Conservation (phyloP, 2,888 invertebrate species). For the Megaustenia siamemsis region DNA sequence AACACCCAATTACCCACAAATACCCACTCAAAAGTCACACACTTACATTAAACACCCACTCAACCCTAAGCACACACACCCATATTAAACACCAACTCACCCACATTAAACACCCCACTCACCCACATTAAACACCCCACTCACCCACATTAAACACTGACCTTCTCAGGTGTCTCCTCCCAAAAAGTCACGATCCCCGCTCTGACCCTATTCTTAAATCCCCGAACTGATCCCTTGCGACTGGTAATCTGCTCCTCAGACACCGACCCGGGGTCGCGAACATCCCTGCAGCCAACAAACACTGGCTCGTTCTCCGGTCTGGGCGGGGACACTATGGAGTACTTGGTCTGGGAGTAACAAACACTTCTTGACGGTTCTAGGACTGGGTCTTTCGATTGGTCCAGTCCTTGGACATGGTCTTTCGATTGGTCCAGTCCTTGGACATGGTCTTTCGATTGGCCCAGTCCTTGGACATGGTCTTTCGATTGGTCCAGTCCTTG, state of each 20-base stretch:
- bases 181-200: conserved; percentile 94
- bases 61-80: no score
- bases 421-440: neutral
- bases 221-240: conserved; percentile 94
- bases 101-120: no score
- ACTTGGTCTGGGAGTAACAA: conserved; percentile 1
- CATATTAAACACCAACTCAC: no score
- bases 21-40: no score
- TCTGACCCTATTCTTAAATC: conserved; percentile 94
- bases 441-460: no score
- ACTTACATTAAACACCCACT: no score
- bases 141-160: conserved; percentile 14
- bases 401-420: neutral
- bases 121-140: no score
- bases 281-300: conserved; percentile 70
- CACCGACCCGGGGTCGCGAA: conserved; percentile 64
- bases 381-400: neutral
- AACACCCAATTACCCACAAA: no score
- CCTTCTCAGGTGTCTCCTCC: conserved; percentile 57
- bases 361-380: neutral
- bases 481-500: no score
- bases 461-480: neutral
- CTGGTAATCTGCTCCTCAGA: conserved; percentile 85
- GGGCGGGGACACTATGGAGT: conserved; percentile 29
- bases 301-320: conserved; percentile 51